Conservation (phyloP, 2,797 vertebrate species). For the Podarcis siculus region DNA sequence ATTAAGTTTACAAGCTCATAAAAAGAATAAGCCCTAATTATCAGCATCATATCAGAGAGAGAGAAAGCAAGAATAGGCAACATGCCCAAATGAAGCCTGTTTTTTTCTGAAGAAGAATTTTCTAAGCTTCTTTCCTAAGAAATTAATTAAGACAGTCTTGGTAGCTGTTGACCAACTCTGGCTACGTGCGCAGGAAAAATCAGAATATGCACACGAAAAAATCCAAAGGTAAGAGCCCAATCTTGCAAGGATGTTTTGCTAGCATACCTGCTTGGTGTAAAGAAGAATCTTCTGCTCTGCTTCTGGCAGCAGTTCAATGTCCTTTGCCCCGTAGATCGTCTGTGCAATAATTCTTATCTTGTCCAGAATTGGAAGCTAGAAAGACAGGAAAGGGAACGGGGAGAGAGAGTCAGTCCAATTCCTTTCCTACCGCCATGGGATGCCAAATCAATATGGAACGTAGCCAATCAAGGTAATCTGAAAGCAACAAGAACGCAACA, state of each 20-base stretch:
- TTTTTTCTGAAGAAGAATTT: neutral
- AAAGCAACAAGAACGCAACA: neutral
- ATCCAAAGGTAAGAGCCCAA: neutral
- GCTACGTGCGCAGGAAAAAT: neutral
- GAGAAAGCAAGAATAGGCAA: slow-evolving; percentile 10
- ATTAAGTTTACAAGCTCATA: neutral
- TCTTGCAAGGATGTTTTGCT: neutral
- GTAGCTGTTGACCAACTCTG: neutral
- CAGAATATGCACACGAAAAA: neutral
- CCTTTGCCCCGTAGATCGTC: slow-evolving; percentile 93
- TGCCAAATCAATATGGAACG: neutral
- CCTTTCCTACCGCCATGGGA: neutral
- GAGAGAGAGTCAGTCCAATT: neutral
- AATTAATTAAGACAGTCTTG: neutral
- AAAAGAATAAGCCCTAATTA: neutral
- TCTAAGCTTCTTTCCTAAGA: neutral
- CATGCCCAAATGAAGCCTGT: neutral
- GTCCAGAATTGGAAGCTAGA: slow-evolving; percentile 88
- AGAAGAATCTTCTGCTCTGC: slow-evolving; percentile 90
- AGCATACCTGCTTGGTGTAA: slow-evolving; percentile 93
- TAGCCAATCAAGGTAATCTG: neutral
- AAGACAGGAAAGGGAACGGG: neutral
- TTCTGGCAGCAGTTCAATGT: slow-evolving; percentile 93
- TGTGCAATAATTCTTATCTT: slow-evolving; percentile 96
- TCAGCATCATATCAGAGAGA: neutral